Percentiles rank a stretch among this genome's conserved stretches.
Evolutionary conservation across 2,888 invertebrate genomes (phyloP).

Genomic region (Drosophila acutilabella): DNA sequence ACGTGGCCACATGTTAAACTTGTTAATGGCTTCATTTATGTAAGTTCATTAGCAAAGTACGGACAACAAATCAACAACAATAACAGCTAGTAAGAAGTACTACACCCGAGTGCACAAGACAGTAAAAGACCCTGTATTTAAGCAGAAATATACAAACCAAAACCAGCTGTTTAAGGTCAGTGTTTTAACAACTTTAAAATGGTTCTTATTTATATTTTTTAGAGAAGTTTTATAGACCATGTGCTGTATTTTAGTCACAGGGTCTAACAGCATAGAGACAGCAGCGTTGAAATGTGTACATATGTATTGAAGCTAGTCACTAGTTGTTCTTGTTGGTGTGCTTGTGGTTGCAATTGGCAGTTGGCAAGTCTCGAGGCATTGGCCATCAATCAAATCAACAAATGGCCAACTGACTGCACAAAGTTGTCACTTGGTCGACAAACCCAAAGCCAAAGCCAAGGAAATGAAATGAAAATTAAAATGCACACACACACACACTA

Average conservation of each 20-base stretch:
- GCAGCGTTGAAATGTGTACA: conserved; percentile 24
- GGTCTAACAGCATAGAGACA: neutral
- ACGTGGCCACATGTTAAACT: conserved; percentile 49
- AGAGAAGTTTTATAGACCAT: too few species aligned
- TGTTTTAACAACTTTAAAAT: too few species aligned
- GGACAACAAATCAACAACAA: conserved; percentile 8
- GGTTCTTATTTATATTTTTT: too few species aligned
- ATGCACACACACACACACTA: conserved; percentile 34
- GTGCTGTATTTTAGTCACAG: neutral
- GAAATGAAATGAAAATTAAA: conserved; percentile 78
- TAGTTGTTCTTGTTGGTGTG: conserved; percentile 4
- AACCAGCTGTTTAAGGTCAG: too few species aligned
- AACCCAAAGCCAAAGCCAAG: conserved; percentile 41
- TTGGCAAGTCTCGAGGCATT: conserved; percentile 53
- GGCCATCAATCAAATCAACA: conserved; percentile 77
- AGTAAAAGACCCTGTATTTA: neutral
- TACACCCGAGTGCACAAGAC: neutral
- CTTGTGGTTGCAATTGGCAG: conserved; percentile 16
- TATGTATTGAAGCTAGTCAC: conserved; percentile 18
- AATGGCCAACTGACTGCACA: conserved; percentile 62
- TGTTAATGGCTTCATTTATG: conserved; percentile 66
- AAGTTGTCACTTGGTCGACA: conserved; percentile 41
- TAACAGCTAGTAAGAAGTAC: neutral
- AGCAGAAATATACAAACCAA: too few species aligned
- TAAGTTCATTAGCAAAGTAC: conserved; percentile 63